A percentile compares a stretch with the other conserved stretches of the same genome.
These are phyloP conservation scores for Lasiurus cinereus DNA, from an alignment of 2,113 vertebrate species.

Conservation along the genomic window DNA sequence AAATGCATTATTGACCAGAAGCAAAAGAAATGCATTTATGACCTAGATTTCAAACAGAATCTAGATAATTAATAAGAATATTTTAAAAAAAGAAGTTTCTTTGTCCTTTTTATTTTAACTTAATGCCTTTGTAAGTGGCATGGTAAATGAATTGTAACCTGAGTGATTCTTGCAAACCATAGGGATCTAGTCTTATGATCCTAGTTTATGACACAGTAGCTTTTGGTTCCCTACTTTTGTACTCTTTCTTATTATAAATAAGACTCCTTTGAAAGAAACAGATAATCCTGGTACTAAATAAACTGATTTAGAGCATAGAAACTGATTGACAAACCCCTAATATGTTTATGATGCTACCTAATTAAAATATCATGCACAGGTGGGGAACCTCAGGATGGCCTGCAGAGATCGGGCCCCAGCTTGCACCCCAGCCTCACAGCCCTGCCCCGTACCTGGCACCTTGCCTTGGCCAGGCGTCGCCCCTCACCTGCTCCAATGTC, in stretches of 20 bases:
- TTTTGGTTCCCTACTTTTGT: constrained; percentile 8
- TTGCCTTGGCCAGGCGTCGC: too few relatives aligned
- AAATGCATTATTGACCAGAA: constrained; percentile 31
- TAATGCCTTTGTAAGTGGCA: background rate
- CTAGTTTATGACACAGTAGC: background rate
- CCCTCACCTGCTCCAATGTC: too few relatives aligned
- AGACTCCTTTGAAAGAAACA: background rate
- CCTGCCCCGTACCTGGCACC: too few relatives aligned
- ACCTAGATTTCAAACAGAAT: background rate
- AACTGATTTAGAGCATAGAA: background rate
- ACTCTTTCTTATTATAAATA: background rate
- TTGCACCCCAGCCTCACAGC: too few relatives aligned
- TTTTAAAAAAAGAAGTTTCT: constrained; percentile 20
- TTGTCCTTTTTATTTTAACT: constrained; percentile 32
- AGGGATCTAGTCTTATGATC: background rate
- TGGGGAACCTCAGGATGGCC: too few relatives aligned
- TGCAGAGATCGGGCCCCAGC: too few relatives aligned
- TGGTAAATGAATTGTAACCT: background rate
- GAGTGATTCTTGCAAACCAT: background rate
- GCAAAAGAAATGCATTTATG: constrained; percentile 1
- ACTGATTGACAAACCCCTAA: background rate
- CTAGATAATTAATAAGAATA: constrained; percentile 20
- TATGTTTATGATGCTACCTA: background rate
- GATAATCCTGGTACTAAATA: background rate
- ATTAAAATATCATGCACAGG: background rate